Evolutionary conservation across 2,888 invertebrate genomes (phyloP).

Genomic region (Labia minor): DNA sequence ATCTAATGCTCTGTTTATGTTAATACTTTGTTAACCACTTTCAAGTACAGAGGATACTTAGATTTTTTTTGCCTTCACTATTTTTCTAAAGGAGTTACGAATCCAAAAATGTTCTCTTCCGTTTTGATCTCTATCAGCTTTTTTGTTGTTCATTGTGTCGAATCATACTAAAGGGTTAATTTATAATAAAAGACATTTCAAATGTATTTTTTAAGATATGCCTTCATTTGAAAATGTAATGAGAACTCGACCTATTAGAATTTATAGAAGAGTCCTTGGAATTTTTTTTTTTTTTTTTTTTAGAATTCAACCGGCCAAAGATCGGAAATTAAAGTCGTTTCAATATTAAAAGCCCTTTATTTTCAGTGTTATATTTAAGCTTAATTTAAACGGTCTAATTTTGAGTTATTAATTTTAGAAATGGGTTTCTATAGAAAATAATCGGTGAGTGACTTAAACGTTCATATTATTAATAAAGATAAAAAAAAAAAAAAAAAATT

Average conservation of each 20-base stretch:
- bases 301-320: neutral
- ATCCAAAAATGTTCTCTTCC: neutral
- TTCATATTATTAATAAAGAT: neutral
- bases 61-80: neutral
- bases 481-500: too few species aligned
- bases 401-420: constrained; percentile 6
- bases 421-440: constrained; percentile 4
- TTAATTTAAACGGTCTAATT: constrained; percentile 13
- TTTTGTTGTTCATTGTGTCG: neutral
- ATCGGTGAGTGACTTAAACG: neutral
- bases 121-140: neutral
- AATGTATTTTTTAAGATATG: neutral
- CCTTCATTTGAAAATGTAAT: too few species aligned
- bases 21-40: neutral
- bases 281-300: neutral
- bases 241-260: too few species aligned
- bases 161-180: neutral
- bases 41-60: neutral
- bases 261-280: neutral
- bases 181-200: neutral
- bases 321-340: neutral
- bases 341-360: neutral
- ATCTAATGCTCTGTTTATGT: constrained; percentile 13
- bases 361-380: constrained; percentile 2
- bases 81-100: constrained; percentile 1